Percentiles rank a stretch among this genome's conserved stretches.
These are phyloP conservation scores for Volucella zonaria DNA, from an alignment of 2,888 invertebrate species.

Conservation along the genomic window DNA sequence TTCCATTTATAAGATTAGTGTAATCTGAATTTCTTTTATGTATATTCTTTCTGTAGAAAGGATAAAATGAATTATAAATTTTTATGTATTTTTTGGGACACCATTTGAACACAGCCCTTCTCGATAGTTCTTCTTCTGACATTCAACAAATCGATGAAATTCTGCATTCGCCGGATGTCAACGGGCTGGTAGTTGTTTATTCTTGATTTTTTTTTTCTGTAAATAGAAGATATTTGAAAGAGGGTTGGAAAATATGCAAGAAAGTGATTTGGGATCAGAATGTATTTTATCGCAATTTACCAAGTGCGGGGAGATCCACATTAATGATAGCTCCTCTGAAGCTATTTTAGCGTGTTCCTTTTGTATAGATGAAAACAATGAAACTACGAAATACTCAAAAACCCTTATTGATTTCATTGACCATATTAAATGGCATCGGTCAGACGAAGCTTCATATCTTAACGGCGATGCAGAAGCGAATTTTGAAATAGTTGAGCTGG, in stretches of 20 bases:
- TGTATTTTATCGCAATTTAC: not conserved
- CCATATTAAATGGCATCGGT: constrained; percentile 36
- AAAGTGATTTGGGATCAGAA: not conserved
- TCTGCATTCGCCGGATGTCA: too few species aligned
- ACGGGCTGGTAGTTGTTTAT: too few species aligned
- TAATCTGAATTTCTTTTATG: too few species aligned
- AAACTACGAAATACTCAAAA: not conserved
- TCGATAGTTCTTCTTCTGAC: too few species aligned
- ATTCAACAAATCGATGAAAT: too few species aligned
- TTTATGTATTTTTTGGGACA: too few species aligned
- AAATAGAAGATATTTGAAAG: not conserved
- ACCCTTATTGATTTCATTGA: not conserved
- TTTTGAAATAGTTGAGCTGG: not conserved
- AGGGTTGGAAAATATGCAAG: not conserved
- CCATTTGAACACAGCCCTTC: too few species aligned
- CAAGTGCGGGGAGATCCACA: constrained; percentile 25
- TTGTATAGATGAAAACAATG: constrained; percentile 3
- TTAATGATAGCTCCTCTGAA: constrained; percentile 11
- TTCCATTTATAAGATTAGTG: too few species aligned
- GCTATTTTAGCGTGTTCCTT: constrained; percentile 19
- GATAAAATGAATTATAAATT: too few species aligned
- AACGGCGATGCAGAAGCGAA: not conserved
- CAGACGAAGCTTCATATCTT: not conserved
- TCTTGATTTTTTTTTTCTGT: too few species aligned
- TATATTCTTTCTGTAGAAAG: too few species aligned